phyloP scores from a whole-genome alignment of 2,797 vertebrate species.

The Amphiprion clarkii region DNA sequence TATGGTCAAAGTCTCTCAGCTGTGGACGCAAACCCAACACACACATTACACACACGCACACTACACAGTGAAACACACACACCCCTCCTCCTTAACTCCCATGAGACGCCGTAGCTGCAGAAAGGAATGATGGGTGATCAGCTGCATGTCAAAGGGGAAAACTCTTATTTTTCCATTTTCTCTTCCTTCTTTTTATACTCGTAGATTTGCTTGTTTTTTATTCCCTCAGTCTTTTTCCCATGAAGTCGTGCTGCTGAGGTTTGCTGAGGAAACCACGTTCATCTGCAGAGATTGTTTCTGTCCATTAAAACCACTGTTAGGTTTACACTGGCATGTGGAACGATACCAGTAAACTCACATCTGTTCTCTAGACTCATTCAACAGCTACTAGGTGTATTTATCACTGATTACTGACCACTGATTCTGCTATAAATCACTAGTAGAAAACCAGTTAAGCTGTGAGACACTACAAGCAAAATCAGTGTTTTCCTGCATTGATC shows the following conservation, averaged over 20 bases:
- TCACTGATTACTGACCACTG: no score
- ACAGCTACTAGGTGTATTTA: no score
- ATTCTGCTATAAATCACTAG: no score
- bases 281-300: not conserved
- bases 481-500: no score
- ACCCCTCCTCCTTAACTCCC: constrained; percentile 38
- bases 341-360: no score
- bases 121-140: constrained; percentile 72
- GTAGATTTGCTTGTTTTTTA: not conserved
- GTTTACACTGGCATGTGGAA: no score
- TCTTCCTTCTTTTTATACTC: not conserved
- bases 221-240: constrained; percentile 14
- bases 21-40: constrained; percentile 64
- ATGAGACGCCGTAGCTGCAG: constrained; percentile 51
- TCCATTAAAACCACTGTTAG: no score
- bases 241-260: constrained; percentile 26
- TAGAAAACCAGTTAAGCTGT: no score
- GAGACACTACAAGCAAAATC: no score
- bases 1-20: constrained; percentile 81
- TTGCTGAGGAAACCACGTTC: constrained; percentile 33
- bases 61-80: not conserved
- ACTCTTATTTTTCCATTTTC: constrained; percentile 38
- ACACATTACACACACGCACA: not conserved
- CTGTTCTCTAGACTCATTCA: no score
- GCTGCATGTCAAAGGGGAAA: constrained; percentile 52